Conservation (phyloP, 2,113 vertebrate genomes). For the Deroptyus accipitrinus region DNA sequence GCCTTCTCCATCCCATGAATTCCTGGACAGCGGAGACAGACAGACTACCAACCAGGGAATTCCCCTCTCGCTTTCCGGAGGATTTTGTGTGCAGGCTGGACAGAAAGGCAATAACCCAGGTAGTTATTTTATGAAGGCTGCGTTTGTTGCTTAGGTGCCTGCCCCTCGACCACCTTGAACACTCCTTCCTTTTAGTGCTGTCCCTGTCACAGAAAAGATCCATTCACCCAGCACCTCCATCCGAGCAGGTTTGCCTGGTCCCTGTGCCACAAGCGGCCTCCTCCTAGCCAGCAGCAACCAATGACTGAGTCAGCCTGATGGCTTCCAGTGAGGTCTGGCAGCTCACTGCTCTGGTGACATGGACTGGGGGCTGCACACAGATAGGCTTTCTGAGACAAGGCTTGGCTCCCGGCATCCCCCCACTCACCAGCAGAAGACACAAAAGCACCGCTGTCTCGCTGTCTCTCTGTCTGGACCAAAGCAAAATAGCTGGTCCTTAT, state of each 20-base stretch:
- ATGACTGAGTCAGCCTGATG: fast-evolving
- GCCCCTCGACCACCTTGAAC: slow-evolving; percentile 40
- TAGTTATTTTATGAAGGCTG: slow-evolving; percentile 42
- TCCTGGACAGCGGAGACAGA: slow-evolving; percentile 52
- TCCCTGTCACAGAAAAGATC: slow-evolving; percentile 31
- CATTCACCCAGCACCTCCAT: not conserved
- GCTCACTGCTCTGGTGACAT: not conserved
- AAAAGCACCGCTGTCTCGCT: not conserved
- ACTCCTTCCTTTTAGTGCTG: slow-evolving; percentile 17
- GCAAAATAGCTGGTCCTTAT: not conserved
- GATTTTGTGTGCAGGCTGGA: not conserved
- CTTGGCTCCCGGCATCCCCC: fast-evolving
- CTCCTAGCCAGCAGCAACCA: not conserved
- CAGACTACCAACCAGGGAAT: slow-evolving; percentile 2
- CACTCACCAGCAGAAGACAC: not conserved
- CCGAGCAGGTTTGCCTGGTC: not conserved
- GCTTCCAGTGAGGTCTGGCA: not conserved
- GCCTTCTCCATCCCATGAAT: slow-evolving; percentile 54
- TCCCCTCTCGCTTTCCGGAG: slow-evolving; percentile 19
- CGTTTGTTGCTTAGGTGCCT: slow-evolving; percentile 23
- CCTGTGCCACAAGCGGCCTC: not conserved
- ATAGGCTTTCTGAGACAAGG: not conserved
- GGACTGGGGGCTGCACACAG: not conserved
- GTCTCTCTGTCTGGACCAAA: not conserved
- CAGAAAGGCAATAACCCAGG: slow-evolving; percentile 13